These are phyloP conservation scores for Pammene fasciana DNA, from an alignment of 2,888 invertebrate genomes.

Conservation along the genomic window DNA sequence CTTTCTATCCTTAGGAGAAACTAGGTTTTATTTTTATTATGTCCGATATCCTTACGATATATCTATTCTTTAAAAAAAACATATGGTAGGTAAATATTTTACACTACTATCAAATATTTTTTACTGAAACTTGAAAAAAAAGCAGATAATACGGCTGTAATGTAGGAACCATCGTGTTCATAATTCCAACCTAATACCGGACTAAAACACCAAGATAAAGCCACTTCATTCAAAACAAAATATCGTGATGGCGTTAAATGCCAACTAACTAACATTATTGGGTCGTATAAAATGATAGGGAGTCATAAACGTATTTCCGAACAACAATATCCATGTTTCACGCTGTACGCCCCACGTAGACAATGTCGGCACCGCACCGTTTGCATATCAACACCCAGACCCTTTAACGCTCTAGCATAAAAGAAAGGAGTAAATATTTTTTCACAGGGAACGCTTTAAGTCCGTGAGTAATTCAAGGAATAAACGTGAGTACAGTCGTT, in stretches of 20 bases:
- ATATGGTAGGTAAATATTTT: no score
- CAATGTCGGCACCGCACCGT: conserved; percentile 39
- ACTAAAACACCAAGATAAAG: not conserved
- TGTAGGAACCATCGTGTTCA: no score
- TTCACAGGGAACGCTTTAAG: conserved; percentile 45
- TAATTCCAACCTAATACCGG: no score
- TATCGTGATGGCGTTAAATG: conserved; percentile 10
- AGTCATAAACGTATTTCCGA: conserved; percentile 40
- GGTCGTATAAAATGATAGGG: conserved; percentile 38
- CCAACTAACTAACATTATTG: conserved; percentile 39
- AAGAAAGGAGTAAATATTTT: conserved; percentile 36
- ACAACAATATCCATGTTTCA: conserved; percentile 40
- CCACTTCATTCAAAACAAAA: not conserved
- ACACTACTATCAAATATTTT: no score
- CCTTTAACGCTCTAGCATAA: conserved; percentile 26
- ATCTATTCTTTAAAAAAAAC: no score
- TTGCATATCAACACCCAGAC: conserved; percentile 40
- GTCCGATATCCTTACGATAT: no score
- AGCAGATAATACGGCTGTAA: no score
- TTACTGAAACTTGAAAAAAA: no score
- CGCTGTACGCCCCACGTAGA: conserved; percentile 34
- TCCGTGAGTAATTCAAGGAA: conserved; percentile 55
- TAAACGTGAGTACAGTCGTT: conserved; percentile 65
- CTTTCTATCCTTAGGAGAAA: no score
- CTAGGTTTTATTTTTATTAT: no score